Percentiles rank a stretch among this genome's conserved stretches.
Evolutionary conservation across 2,888 invertebrate species (phyloP).

Genomic region (Trissolcus brochymenae): DNA sequence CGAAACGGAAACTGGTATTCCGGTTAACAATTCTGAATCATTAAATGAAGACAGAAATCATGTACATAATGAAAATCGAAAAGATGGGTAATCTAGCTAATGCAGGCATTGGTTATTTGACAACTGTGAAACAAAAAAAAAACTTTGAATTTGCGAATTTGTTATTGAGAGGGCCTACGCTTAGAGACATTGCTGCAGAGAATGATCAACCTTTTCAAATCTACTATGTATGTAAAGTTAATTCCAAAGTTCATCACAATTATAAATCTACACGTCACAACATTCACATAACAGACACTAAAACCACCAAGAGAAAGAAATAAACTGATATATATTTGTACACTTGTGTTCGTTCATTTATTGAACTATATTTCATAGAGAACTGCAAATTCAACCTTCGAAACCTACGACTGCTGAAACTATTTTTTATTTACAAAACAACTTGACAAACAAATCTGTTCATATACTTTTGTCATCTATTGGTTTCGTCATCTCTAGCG

Average conservation of each 20-base stretch:
- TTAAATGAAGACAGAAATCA: slow-evolving; percentile 18
- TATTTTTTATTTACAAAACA: too few relatives aligned
- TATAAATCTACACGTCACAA: slow-evolving; percentile 28
- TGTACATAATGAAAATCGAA: slow-evolving; percentile 24
- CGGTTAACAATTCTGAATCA: slow-evolving; percentile 12
- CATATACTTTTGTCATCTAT: too few relatives aligned
- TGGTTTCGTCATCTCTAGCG: too few relatives aligned
- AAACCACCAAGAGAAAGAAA: slow-evolving; percentile 30
- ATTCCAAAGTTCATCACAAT: slow-evolving; percentile 15
- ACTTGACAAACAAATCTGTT: too few relatives aligned
- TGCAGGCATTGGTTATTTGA: slow-evolving; percentile 42
- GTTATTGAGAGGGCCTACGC: neutral
- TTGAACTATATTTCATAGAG: too few relatives aligned
- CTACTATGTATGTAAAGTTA: slow-evolving; percentile 36
- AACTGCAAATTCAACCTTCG: too few relatives aligned
- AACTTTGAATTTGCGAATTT: slow-evolving; percentile 5
- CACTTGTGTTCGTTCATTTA: slow-evolving; percentile 7
- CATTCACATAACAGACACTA: slow-evolving; percentile 30
- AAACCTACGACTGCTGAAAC: too few relatives aligned
- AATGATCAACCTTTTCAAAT: slow-evolving; percentile 8
- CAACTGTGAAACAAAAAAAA: slow-evolving; percentile 10
- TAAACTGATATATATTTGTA: slow-evolving; percentile 51
- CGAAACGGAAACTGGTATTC: slow-evolving; percentile 20
- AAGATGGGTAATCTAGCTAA: slow-evolving; percentile 21
- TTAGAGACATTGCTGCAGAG: neutral